Percentiles rank a stretch among this genome's conserved stretches.
Evolutionary conservation across 2,888 invertebrate genomes (phyloP).

Genomic region (Pandemis cinnamomeana): DNA sequence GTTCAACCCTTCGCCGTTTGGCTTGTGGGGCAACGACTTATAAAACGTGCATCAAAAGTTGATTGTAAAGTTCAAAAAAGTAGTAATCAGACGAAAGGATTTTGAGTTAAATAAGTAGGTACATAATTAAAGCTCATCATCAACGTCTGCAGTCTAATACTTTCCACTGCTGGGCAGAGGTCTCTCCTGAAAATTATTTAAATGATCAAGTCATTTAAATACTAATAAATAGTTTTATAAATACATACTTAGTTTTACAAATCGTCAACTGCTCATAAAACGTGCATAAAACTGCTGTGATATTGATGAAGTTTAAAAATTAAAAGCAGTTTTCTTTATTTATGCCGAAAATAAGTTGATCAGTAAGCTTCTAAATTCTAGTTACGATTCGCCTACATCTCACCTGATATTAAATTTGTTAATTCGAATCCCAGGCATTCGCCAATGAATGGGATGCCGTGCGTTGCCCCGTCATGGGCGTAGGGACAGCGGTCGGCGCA

Average conservation of each 20-base stretch:
- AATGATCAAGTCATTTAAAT: slow-evolving; percentile 7
- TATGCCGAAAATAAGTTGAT: neutral
- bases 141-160: too few relatives aligned
- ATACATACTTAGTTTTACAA: neutral
- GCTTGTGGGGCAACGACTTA: slow-evolving; percentile 23
- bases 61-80: too few relatives aligned
- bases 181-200: too few relatives aligned
- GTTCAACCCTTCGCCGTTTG: slow-evolving; percentile 43
- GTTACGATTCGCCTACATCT: neutral
- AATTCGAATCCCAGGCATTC: slow-evolving; percentile 16
- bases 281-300: neutral
- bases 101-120: too few relatives aligned
- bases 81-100: too few relatives aligned
- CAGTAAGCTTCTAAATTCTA: neutral
- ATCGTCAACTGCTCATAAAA: neutral
- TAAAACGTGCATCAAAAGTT: neutral
- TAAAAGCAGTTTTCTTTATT: neutral
- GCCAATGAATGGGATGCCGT: slow-evolving; percentile 5
- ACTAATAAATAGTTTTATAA: slow-evolving; percentile 8
- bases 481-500: slow-evolving; percentile 51
- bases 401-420: neutral
- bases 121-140: too few relatives aligned
- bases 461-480: neutral
- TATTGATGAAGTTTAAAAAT: neutral
- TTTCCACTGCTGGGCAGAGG: too few relatives aligned